Base-by-base conservation (phyloP, 2,888 invertebrate species). In the Tanaodytes sp. region DNA sequence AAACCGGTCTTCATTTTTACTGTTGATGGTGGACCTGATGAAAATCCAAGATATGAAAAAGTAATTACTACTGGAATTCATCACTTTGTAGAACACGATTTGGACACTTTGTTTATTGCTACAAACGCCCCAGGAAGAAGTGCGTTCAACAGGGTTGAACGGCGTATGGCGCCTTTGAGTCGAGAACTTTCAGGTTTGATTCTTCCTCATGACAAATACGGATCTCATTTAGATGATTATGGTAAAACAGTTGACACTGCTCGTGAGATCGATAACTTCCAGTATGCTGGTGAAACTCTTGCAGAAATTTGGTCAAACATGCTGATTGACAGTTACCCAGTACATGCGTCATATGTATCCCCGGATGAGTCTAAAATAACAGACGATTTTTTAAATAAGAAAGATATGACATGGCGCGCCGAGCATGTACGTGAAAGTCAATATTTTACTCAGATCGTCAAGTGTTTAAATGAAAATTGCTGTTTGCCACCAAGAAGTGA, bases 101-200 rank as follows among this genome's bases (percentile, higher is more conserved):
- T 74, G 1, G 77, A 80, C 72, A 77, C 77, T n/a, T 33, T 33
- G 12, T 33, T 33, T 12, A 51, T 79, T 18, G 76, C 77, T 30
- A 80, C 77, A 39, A 81, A 79, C 75, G 80, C 82, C 40, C 16
- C 69, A 40, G 52, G 54, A 15, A 8, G 61, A 43, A 51, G 43
- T 36, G 36, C 45, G 1, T 81, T 72, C 43, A 85, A 83, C 67
- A 73, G 69, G 55, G 81, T 81, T 2, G 80, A 84, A 69, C 23
- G 81, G 36, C 55, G 82, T 59, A 80, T 84, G 79, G 82, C 81
- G 33, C 80, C 82, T 20, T 65, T 83, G 3, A 80, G 79, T 55
- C 57, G 72, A 18, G 75, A 82, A 61, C 69, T 85, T 11, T 39
- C 77, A 33, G 78, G 79, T 9, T 1, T 62, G n/a, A 76, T 82